Base-by-base conservation (phyloP, 2,113 vertebrate species). In the Sciurus niger region DNA sequence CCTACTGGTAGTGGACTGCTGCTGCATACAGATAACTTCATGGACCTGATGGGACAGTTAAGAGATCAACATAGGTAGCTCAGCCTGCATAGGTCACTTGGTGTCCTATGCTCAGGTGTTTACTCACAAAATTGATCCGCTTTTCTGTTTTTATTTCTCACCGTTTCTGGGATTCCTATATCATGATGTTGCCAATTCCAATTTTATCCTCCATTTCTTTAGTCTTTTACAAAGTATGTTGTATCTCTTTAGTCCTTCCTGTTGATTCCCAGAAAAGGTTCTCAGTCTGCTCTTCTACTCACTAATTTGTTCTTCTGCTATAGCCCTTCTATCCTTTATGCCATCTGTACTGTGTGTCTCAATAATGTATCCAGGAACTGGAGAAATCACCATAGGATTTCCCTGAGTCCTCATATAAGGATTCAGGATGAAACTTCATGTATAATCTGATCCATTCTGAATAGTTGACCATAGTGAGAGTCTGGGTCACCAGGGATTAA, bases 111-210 rank as follows among this genome's bases (percentile, higher is more conserved):
- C 25, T 91, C 73, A 90, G 85, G 11, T 58, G 22, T 82, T 91
- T 46, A 88, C 46, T 84, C 68, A 55, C 80, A 90, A 90, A 90
- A 48, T 37, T 86, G 30, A 85, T n/a, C 67, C 25, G 14, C 40
- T 91, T 94, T 80, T 84, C 48, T 37, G 70, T 76, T 95, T 91
- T 92, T 77, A 65, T 79, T 90, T 93, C 65, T 93, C 53, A 95
- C n/a, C 92, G 84, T 30, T 68, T 91, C 65, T 89, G 88, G 77
- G 74, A 85, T 37, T 96, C 55, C 77, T 92, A 28, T 77, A 80
- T 55, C 60, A 65, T 11, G 30, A 73, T 72, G 46, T 48, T 40
- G 65, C 58, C 51, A 70, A 55, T 93, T 85, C 46, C 7, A 68
- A 83, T 91, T 80, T 89, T 89, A 84, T 25, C 37, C 37, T 77